Evolutionary conservation across 1,140 invertebrate species (phyloP).

Genomic region (Aphaenogaster floridana): DNA sequence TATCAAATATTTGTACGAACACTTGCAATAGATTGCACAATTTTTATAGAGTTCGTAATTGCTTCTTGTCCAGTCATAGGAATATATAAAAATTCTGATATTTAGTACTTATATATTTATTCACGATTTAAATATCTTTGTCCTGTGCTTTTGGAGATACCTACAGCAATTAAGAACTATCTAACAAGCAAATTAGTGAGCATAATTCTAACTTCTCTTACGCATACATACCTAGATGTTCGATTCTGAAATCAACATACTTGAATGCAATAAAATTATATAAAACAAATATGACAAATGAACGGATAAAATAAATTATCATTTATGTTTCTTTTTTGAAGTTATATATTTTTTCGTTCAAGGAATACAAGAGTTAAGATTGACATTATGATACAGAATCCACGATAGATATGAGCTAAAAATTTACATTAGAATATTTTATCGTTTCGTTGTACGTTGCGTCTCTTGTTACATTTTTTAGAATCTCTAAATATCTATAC

Average conservation of each 20-base stretch:
- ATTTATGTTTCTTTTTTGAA: not conserved
- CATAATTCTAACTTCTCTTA: not conserved
- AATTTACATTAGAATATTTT: not conserved
- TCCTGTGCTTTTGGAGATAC: not conserved
- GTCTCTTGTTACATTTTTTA: not conserved
- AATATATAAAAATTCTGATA: not conserved
- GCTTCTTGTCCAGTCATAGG: not conserved
- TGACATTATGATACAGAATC: not conserved
- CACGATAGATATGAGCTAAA: not conserved
- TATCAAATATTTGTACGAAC: not conserved
- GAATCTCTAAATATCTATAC: not conserved
- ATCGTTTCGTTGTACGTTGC: not conserved
- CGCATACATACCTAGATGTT: not conserved
- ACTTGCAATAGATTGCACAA: not conserved
- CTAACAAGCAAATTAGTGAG: not conserved
- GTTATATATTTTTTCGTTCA: not conserved
- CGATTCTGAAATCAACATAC: not conserved
- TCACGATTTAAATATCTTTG: not conserved
- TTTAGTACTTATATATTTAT: not conserved
- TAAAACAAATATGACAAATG: not conserved
- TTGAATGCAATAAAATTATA: not conserved
- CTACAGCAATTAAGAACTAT: not conserved
- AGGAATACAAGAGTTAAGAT: not conserved
- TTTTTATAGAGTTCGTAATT: not conserved
- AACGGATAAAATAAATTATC: not conserved